These are phyloP conservation scores for Avahi laniger DNA, from an alignment of 2,797 vertebrate genomes.

Conservation along the genomic window DNA sequence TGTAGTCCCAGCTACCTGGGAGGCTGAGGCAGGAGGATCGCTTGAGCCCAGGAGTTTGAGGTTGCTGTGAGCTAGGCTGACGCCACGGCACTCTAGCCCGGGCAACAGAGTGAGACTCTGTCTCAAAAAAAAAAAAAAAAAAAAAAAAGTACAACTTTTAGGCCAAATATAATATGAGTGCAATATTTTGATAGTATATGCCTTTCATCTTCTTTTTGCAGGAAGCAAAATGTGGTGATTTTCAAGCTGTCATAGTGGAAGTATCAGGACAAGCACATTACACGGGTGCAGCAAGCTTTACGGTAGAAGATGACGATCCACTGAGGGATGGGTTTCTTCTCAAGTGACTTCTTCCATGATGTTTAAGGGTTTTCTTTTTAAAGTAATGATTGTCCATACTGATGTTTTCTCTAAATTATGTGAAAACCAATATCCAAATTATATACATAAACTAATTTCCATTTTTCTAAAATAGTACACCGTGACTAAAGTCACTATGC, in stretches of 20 bases:
- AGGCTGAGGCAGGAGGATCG: too few relatives aligned
- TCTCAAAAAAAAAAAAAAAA: too few relatives aligned
- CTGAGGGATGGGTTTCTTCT: constrained; percentile 92
- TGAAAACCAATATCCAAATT: constrained; percentile 1
- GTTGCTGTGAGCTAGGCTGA: too few relatives aligned
- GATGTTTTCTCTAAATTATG: background rate
- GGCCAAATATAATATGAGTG: background rate
- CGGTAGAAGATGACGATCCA: constrained; percentile 89
- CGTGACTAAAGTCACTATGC: background rate
- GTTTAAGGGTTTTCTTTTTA: background rate
- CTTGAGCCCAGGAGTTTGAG: too few relatives aligned
- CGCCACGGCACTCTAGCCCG: too few relatives aligned
- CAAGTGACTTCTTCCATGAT: constrained; percentile 82
- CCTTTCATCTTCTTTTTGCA: constrained; percentile 74
- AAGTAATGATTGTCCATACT: background rate
- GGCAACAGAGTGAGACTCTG: too few relatives aligned
- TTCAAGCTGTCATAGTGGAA: constrained; percentile 93
- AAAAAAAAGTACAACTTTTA: too few relatives aligned
- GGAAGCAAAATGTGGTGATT: constrained; percentile 91
- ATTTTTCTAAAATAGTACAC: background rate
- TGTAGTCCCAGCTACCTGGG: too few relatives aligned
- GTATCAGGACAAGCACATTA: constrained; percentile 94
- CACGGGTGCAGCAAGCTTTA: constrained; percentile 91
- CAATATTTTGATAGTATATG: background rate
- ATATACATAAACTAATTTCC: background rate